Evolutionary conservation across 2,113 vertebrate species (phyloP).

Genomic region (Lanius ludovicianus): DNA sequence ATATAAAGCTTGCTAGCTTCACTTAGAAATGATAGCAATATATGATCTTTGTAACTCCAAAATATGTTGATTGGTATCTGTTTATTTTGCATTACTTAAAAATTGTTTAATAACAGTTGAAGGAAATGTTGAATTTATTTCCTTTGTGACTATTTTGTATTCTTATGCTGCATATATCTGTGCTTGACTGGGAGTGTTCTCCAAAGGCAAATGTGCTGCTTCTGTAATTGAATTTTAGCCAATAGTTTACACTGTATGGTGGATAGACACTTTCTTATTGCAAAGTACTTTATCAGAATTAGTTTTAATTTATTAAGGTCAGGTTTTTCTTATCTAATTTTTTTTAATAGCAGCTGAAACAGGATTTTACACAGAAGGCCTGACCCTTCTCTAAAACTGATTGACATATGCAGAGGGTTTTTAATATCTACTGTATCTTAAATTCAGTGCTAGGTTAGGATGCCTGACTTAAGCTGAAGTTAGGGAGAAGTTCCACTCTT

Average conservation of each 20-base stretch:
- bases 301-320: neutral
- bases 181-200: neutral
- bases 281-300: neutral
- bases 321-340: neutral
- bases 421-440: neutral
- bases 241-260: neutral
- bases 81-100: neutral
- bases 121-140: neutral
- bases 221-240: neutral
- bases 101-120: neutral
- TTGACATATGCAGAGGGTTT: neutral
- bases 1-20: neutral
- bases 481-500: neutral
- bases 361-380: neutral
- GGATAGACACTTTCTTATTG: neutral
- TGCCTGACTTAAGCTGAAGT: neutral
- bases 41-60: neutral
- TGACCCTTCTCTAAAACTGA: neutral
- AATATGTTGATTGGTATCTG: neutral
- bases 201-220: neutral
- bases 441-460: neutral
- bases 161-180: rapidly evolving
- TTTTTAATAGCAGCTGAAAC: neutral
- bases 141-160: neutral
- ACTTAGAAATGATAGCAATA: neutral